Conservation (phyloP, 2,888 invertebrate species). For the Pristionchus entomophagus region DNA sequence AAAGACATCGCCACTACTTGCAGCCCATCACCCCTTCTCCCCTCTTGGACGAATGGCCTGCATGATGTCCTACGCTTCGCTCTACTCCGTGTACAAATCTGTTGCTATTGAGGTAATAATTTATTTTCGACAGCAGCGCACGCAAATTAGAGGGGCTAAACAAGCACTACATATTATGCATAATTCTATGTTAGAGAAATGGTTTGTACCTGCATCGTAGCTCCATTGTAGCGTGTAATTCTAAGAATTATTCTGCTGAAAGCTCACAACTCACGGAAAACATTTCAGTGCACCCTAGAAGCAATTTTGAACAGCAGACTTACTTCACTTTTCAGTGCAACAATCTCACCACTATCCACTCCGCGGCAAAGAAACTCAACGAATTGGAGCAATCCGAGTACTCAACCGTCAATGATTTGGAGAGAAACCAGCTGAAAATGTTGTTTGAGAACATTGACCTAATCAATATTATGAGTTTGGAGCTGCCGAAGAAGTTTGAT, state of each 20-base stretch:
- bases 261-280: too few relatives aligned
- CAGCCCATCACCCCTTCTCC: conserved; percentile 29
- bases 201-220: too few relatives aligned
- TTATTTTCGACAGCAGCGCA: too few relatives aligned
- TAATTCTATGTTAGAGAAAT: too few relatives aligned
- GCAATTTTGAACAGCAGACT: too few relatives aligned
- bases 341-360: neutral
- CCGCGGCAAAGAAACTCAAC: neutral
- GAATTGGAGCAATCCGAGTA: neutral
- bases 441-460: conserved; percentile 28
- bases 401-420: neutral
- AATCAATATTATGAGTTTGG: conserved; percentile 8
- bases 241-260: too few relatives aligned
- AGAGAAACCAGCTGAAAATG: neutral
- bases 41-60: conserved; percentile 22
- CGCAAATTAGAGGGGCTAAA: too few relatives aligned
- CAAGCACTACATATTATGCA: too few relatives aligned
- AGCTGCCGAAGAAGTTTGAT: conserved; percentile 30
- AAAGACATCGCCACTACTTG: too few relatives aligned
- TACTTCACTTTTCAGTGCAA: conserved; percentile 32
- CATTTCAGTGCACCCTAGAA: too few relatives aligned
- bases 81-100: conserved; percentile 13
- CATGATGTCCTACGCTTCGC: conserved; percentile 26
- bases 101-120: conserved; percentile 9
- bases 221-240: too few relatives aligned